These are phyloP conservation scores for Aphelocoma californica DNA, from an alignment of 2,797 vertebrate genomes.

Conservation along the genomic window DNA sequence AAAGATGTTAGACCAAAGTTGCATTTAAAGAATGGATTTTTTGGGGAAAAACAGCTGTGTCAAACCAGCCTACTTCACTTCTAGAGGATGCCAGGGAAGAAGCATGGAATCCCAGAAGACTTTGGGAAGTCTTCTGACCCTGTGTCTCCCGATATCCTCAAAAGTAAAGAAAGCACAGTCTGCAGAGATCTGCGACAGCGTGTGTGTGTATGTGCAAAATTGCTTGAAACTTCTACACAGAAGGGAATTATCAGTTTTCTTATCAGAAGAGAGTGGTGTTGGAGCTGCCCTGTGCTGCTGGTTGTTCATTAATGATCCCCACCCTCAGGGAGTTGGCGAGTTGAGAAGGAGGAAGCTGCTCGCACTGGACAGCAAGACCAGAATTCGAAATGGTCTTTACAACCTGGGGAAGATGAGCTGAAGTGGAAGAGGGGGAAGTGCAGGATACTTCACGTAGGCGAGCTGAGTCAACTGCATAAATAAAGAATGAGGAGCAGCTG, in stretches of 20 bases:
- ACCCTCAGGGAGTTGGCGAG: not conserved
- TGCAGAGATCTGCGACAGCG: not conserved
- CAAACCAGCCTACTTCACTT: not conserved
- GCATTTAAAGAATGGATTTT: not conserved
- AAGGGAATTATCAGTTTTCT: not conserved
- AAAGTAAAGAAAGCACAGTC: not conserved
- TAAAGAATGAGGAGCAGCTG: slow-evolving; percentile 51
- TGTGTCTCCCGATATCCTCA: not conserved
- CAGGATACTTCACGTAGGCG: not conserved
- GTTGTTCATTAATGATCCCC: not conserved
- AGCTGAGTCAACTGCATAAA: slow-evolving; percentile 52
- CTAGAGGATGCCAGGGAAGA: not conserved
- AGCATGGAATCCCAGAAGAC: not conserved
- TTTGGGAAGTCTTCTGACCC: not conserved
- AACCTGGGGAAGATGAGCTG: not conserved
- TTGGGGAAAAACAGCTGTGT: rapidly evolving
- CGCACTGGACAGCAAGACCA: not conserved
- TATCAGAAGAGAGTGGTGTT: not conserved
- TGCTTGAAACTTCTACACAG: not conserved
- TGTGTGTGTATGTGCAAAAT: not conserved
- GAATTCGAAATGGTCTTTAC: not conserved
- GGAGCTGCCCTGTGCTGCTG: not conserved
- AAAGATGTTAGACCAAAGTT: not conserved
- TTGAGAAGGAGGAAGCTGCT: not conserved
- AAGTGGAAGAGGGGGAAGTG: not conserved